These are phyloP conservation scores for Actinia tenebrosa DNA, from an alignment of 64 coral and sea anemone genomes.

Conservation along the genomic window DNA sequence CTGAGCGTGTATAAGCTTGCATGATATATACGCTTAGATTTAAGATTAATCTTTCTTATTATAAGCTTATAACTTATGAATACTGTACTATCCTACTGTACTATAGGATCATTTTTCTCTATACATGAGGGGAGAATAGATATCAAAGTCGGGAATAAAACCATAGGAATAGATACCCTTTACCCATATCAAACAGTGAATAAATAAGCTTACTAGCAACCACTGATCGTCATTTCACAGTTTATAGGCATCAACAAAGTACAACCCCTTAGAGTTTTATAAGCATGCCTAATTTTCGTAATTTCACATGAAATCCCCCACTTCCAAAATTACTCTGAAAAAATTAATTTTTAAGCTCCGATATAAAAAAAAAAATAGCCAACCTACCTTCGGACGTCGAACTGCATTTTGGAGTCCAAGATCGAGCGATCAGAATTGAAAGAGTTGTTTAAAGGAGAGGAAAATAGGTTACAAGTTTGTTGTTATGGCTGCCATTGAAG, in stretches of 20 bases:
- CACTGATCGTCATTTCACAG: conserved; percentile 20
- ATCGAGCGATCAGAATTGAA: neutral
- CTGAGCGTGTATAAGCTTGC: too few relatives aligned
- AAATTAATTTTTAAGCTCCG: neutral
- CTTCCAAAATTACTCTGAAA: neutral
- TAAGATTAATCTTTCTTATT: too few relatives aligned
- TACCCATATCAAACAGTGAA: too few relatives aligned
- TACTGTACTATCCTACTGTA: too few relatives aligned
- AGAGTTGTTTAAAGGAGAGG: neutral
- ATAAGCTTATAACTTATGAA: too few relatives aligned
- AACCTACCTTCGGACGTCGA: conserved; percentile 68
- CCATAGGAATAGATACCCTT: too few relatives aligned
- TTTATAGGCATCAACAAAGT: neutral
- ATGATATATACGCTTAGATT: too few relatives aligned
- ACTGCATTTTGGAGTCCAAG: conserved; percentile 40
- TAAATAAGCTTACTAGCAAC: too few relatives aligned
- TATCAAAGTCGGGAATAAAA: too few relatives aligned
- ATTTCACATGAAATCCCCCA: neutral
- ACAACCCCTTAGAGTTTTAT: neutral
- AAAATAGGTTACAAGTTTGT: neutral
- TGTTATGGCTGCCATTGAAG: conserved; percentile 27
- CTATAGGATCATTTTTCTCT: too few relatives aligned
- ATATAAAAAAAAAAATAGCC: neutral
- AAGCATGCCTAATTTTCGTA: neutral
- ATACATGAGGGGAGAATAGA: too few relatives aligned